Evolutionary conservation across 2,113 vertebrate species (phyloP).

Genomic region (Plectropomus leopardus): DNA sequence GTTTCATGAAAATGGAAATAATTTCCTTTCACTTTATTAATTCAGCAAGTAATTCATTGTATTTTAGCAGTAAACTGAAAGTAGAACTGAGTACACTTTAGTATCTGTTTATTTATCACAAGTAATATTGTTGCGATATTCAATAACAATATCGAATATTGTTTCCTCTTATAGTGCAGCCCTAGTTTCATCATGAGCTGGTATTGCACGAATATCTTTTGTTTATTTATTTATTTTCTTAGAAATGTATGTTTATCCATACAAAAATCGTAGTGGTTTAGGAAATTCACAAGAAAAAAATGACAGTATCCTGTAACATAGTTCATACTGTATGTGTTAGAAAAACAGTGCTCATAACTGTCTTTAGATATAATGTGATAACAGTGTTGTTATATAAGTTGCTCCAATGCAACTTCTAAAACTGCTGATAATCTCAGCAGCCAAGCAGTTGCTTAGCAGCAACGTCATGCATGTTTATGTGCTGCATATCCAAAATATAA

Average conservation of each 20-base stretch:
- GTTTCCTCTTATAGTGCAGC: too few relatives aligned
- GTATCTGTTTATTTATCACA: too few relatives aligned
- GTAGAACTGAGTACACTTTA: too few relatives aligned
- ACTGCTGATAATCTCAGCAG: neutral
- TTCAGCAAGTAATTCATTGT: too few relatives aligned
- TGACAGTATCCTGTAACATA: neutral
- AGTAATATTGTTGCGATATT: too few relatives aligned
- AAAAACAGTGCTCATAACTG: neutral
- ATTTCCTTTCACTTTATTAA: too few relatives aligned
- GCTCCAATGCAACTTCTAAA: neutral
- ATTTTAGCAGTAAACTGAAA: too few relatives aligned
- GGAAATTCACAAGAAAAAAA: neutral
- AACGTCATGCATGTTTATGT: neutral
- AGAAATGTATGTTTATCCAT: neutral
- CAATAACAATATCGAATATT: too few relatives aligned
- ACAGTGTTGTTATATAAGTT: neutral
- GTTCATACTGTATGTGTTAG: neutral
- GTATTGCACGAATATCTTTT: neutral
- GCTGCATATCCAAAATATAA: neutral
- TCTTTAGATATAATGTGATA: neutral
- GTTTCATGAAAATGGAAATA: too few relatives aligned
- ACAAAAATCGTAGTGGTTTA: neutral
- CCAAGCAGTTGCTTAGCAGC: neutral
- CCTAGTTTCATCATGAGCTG: too few relatives aligned
- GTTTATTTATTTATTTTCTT: neutral